Evolutionary conservation across 2,888 invertebrate species (phyloP), one percentile per base, ranked within the genome.

Genomic region (Drosophila kuntzei): DNA sequence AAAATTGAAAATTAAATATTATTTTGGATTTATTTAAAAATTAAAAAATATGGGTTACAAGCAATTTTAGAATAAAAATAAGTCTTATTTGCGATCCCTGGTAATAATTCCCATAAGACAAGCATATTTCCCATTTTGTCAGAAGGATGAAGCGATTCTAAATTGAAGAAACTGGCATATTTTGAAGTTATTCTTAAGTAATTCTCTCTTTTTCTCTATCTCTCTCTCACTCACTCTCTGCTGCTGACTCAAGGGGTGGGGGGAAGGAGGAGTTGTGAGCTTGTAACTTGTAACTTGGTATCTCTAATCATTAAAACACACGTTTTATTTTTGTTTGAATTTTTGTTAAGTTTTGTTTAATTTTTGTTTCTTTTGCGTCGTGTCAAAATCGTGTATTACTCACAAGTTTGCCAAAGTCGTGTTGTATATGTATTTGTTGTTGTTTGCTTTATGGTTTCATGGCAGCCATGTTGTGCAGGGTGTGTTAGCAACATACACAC

Each of bases 401-500:
- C 80, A 71, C 55, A 58, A 58, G 18, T 54, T n/a, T 32, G 29
- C 22, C 51, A 64, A 47, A 60, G 63, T 67, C 66, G 76, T 72
- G 63, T 60, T 67, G 44, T 57, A 7, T 47, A 27, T 57, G 25
- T 53, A 22, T 63, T 20, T 32, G 32, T 41, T 29, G 41, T 41
- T 54, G 36, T 50, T 50, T 78, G 60, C 54, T 55, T 71, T 76
- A 79, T 77, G 76, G 80, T 65, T 69, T 72, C 54, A 69, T 64
- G 76, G 69, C 78, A 58, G 78, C 68, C 76, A 76, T 72, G 63
- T 72, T 79, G 62, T 63, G 69, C 66, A 53, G 77, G 76, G 80
- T 76, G 80, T 78, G 80, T 69, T 64, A 51, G 57, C 69, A 46
- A 37, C 46, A 60, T 37, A 63, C 20, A 37, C 46, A 61, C 60